Evolutionary conservation across 2,888 invertebrate species (phyloP), one percentile per base, ranked within the genome.

Genomic region (Philereme transversata): DNA sequence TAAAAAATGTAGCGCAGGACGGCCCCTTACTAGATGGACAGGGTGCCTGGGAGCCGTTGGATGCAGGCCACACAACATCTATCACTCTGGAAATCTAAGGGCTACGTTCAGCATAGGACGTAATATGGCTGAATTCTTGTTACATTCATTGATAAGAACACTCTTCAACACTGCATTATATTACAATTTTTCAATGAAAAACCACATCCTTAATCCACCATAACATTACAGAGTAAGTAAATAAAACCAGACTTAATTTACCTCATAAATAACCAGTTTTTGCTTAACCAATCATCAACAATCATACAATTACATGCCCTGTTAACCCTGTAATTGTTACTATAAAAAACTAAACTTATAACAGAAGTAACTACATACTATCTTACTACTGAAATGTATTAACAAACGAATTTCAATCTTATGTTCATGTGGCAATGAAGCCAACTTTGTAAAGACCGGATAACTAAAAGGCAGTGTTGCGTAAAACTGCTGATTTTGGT

Each of bases 261-360:
- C 58, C 55, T 61, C 41, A 49, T 56, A 62, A 66, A 60, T 57
- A 62, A 45, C 55, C 9, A 55, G 50, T 79, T 82, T 83, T 83
- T 83, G 73, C 78, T 59, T 64, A 60, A 70, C 78, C 81, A 84
- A 82, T 82, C 78, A 77, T 53, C 57, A 60, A 79, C 76, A 81
- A 83, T 84, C 81, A 80, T 72, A 69, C 73, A 71, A 86, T 88
- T 85, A 85, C 84, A 87, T 79, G 86, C 77, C 71, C 81, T 76
- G 81, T 81, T 86, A 86, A 83, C 86, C 82, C 81, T 78, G 74
- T 78, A 83, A 84, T 46, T 45, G 35, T n/a, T 51, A 46, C 46
- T 49, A 79, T 81, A 84, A 86, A 87, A 82, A 78, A 58, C 65
- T 53, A 57, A 62, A 48, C 64, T 49, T 35, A 44, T 50, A 59